Base-by-base conservation (phyloP, 2,113 vertebrate genomes). In the Centropus unirufus region DNA sequence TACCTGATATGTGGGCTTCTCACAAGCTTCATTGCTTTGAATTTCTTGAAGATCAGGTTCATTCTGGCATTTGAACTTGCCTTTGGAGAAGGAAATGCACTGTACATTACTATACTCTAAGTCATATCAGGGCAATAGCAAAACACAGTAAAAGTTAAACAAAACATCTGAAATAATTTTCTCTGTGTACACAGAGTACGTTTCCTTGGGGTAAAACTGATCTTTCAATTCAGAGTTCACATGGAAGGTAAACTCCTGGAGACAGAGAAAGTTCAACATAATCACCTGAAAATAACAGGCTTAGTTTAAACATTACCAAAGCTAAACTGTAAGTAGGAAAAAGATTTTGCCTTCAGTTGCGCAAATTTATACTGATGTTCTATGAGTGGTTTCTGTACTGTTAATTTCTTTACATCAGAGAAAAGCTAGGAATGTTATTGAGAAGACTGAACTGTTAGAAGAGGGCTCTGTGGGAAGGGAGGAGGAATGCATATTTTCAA, bases 151-250 rank as follows among this genome's bases (percentile, higher is more conserved):
- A n/a, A 88, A 93, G 44, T 16, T 51, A 90, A 78, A 79, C 27
- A 81, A 62, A 95, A 30, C 66, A 64, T 61, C 66, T 90, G 83
- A 93, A 86, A 90, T 70, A 0, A 55, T 83, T 88, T 84, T 91
- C 52, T 39, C 47, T 80, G 64, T 67, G 85, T 75, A 68, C 68
- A 68, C 40, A 57, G 82, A 69, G 23, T 14, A 4, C 22, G 46
- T 61, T 61, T 96, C 90, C 83, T 91, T 73, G 70, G 54, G 77
- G 49, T 90, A 81, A 81, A 94, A 36, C 67, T 78, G 93, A 55
- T 95, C 68, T 57, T 51, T 70, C 90, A 66, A 54, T 85, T 67
- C 61, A 61, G 85, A 93, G 83, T 88, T 90, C 57, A 77, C 29
- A 5, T n/a, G 61, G 70, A 83, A 89, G 27, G 72, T 70, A 70